Evolutionary conservation across 2,113 vertebrate species (phyloP).

Genomic region (Eulemur rufifrons): DNA sequence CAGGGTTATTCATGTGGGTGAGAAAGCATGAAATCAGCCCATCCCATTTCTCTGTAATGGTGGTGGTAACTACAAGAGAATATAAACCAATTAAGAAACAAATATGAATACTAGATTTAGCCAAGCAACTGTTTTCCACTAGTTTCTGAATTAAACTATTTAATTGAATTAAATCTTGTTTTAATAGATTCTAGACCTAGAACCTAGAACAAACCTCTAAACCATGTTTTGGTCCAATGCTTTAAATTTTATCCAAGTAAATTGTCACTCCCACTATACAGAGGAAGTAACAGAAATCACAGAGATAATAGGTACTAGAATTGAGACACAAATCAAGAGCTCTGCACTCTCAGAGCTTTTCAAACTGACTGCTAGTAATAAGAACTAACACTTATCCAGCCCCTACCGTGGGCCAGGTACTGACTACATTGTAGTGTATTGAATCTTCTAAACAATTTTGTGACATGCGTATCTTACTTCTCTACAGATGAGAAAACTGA

Average conservation of each 20-base stretch:
- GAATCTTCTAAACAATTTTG: background rate
- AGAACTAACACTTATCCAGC: background rate
- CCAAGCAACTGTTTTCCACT: background rate
- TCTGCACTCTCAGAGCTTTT: background rate
- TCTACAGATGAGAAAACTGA: background rate
- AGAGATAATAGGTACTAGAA: background rate
- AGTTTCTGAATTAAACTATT: slow-evolving; percentile 20
- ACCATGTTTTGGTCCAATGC: background rate
- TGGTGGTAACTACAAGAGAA: background rate
- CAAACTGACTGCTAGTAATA: background rate
- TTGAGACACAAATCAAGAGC: background rate
- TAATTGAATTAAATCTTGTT: background rate
- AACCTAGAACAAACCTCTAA: background rate
- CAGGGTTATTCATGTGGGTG: background rate
- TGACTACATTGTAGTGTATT: background rate
- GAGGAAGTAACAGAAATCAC: background rate
- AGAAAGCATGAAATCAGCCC: background rate
- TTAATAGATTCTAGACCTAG: background rate
- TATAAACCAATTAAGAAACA: background rate
- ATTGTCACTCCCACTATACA: background rate
- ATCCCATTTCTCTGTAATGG: background rate
- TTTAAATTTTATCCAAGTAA: background rate
- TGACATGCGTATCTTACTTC: background rate
- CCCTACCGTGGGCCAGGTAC: background rate
- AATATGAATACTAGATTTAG: background rate